These are phyloP conservation scores for Lymantria dispar DNA, from an alignment of 2,888 invertebrate genomes.

Conservation along the genomic window DNA sequence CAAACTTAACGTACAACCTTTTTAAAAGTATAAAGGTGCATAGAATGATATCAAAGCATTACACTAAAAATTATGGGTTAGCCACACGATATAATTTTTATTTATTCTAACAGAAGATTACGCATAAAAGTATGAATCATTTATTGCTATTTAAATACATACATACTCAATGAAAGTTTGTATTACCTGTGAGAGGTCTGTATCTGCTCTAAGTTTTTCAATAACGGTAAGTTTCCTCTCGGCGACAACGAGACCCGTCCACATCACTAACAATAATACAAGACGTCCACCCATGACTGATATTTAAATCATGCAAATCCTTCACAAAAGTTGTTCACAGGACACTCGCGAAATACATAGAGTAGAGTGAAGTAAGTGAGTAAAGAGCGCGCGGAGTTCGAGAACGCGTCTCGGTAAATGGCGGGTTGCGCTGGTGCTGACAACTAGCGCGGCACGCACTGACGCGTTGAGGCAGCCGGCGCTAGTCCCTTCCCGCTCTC, in stretches of 20 bases:
- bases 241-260: conserved; percentile 49
- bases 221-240: conserved; percentile 79
- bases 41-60: too few relatives aligned
- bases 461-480: conserved; percentile 51
- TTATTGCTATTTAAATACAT: conserved; percentile 29
- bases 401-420: conserved; percentile 64
- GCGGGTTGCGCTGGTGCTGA: conserved; percentile 39
- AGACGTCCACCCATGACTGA: conserved; percentile 58
- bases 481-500: conserved; percentile 54
- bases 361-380: conserved; percentile 26
- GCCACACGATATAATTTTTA: too few relatives aligned
- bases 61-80: too few relatives aligned
- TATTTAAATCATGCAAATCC: conserved; percentile 50
- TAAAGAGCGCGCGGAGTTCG: conserved; percentile 45
- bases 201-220: conserved; percentile 85
- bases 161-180: conserved; percentile 49
- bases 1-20: too few relatives aligned
- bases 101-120: neutral
- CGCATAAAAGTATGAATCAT: neutral
- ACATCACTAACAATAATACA: conserved; percentile 71
- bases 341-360: conserved; percentile 65
- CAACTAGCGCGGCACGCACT: conserved; percentile 49
- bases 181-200: conserved; percentile 86
- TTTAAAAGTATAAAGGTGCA: too few relatives aligned
- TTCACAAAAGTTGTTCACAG: conserved; percentile 52